A percentile compares a stretch with the other conserved stretches of the same genome.
These are phyloP conservation scores for Gadus chalcogrammus DNA, from an alignment of 2,113 vertebrate genomes.

Conservation along the genomic window DNA sequence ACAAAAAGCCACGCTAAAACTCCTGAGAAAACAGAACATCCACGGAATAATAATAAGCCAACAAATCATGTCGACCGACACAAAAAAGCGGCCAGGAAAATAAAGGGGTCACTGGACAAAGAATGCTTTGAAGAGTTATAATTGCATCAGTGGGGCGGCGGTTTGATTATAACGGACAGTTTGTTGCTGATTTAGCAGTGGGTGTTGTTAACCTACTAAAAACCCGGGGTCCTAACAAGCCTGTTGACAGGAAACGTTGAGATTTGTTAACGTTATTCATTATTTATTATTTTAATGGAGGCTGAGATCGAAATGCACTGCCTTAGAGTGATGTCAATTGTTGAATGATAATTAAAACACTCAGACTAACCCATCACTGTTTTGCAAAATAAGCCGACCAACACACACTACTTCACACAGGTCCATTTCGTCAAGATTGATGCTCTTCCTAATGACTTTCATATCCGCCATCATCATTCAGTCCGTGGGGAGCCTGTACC, in stretches of 20 bases:
- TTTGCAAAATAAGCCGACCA: too few relatives aligned
- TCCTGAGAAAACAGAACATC: conserved; percentile 54
- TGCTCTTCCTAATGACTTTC: conserved; percentile 39
- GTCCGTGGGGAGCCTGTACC: conserved; percentile 23
- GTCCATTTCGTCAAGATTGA: conserved; percentile 34
- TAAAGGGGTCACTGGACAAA: conserved; percentile 72
- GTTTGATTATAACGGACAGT: conserved; percentile 55
- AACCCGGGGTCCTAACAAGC: conserved; percentile 8
- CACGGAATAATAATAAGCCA: conserved; percentile 39
- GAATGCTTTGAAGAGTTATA: conserved; percentile 73
- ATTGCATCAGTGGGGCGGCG: conserved; percentile 61
- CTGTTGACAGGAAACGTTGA: conserved; percentile 16
- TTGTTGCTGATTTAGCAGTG: conserved; percentile 50
- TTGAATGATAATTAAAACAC: too few relatives aligned
- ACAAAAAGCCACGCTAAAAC: conserved; percentile 51
- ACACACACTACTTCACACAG: conserved; percentile 6
- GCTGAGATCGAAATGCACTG: too few relatives aligned
- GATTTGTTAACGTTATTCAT: conserved; percentile 22
- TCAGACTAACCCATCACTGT: too few relatives aligned
- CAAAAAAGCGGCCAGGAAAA: conserved; percentile 51
- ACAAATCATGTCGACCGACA: conserved; percentile 52
- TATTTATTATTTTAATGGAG: too few relatives aligned
- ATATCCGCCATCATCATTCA: conserved; percentile 48
- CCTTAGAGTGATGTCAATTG: too few relatives aligned
- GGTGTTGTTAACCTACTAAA: conserved; percentile 12